Base-by-base conservation (phyloP, 2,797 vertebrate species). In the Zenarchopterus dispar region DNA sequence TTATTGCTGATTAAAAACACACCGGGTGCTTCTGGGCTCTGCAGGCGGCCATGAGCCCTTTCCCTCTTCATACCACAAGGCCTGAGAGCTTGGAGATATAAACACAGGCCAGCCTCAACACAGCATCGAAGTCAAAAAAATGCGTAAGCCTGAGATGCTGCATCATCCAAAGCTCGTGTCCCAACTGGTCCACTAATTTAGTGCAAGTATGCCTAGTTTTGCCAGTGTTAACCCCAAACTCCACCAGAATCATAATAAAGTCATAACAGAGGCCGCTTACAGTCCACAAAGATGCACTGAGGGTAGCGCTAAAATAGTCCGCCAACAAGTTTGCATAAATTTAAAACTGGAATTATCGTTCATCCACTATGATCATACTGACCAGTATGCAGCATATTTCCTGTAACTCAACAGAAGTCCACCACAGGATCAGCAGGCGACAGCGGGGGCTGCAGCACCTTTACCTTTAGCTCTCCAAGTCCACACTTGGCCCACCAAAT, bases 1-100 rank as follows among this genome's bases (percentile, higher is more conserved):
- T 72, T 81, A 67, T 49, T 67, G 70, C 80, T 95, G 94, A 96
- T 94, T 94, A 94, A 93, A 93, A 95, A 93, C 94, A 96, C 91
- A 90, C 86, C 79, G 88, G 87, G 87, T 84, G 90, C 93, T 94
- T 93, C 93, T 93, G 93, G 90, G 84, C 91, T 93, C 89, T 86
- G 84, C 84, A 85, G 90, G 72, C 86, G 75, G 73, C 80, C 83
- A 80, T 81, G 84, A 86, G 83, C 76, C 83, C 86, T 80, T 81
- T 66, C 68, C 73, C 62, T 75, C 68, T 43, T 73, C 67, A 63
- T 84, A 82, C 76, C 76, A 62, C 73, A 75, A 73, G 68, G 67
- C 81, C 56, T 28, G 59, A 58, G 71, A 79, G 55, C 46, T 18
- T 48, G 43, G 51, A 76, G 77, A 78, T 46, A 67, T 56, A 62